Base-by-base conservation (phyloP, 2,113 vertebrate species). In the Sylvilagus bachmani region DNA sequence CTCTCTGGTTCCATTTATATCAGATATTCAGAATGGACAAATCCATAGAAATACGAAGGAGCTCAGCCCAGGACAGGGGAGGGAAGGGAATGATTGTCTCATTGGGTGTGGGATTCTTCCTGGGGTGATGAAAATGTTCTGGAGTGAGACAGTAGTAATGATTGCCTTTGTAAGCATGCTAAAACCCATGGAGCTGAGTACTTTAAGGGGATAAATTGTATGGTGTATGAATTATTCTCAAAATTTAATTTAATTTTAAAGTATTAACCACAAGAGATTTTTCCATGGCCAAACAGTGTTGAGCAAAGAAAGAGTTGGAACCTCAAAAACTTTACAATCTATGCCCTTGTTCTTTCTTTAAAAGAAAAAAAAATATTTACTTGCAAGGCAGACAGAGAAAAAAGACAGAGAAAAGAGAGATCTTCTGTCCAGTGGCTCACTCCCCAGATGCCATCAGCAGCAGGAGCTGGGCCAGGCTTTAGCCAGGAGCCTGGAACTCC, bases 161-260 rank as follows among this genome's bases (percentile, higher is more conserved):
- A 58, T 58, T 74, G 84, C 49, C 88, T 91, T 93, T 81, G 55
- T 91, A 77, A 80, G 51, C 51, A 25, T 53, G 38, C 53, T 92
- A 27, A 86, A 69, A 83, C 58, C 12, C 12, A 29, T 7, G 16
- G 14, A 58, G 27, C 67, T 78, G 2, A 33, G 13, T 0, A 55
- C 67, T 86, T 83, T 61, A 81, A 90, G 27, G 58, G 31, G 11
- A 6, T 85, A n/a, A 22, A 67, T 85, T 66, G 90, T 92, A 87
- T 66, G 58, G 29, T 61, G 24, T 85, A 6, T 75, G 29, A 86
- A 92, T 80, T 91, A 58, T 27, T 84, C 83, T 91, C 75, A 86
- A 92, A 86, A 62, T 58, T 53, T 49, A 66, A 27, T 44, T 51
- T 53, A 87, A 92, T n/a, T 36, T 62, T 29, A 44, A 95, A 90